Evolutionary conservation across 2,113 vertebrate genomes (phyloP), one percentile per base, ranked within the genome.

Genomic region (Noctilio leporinus): DNA sequence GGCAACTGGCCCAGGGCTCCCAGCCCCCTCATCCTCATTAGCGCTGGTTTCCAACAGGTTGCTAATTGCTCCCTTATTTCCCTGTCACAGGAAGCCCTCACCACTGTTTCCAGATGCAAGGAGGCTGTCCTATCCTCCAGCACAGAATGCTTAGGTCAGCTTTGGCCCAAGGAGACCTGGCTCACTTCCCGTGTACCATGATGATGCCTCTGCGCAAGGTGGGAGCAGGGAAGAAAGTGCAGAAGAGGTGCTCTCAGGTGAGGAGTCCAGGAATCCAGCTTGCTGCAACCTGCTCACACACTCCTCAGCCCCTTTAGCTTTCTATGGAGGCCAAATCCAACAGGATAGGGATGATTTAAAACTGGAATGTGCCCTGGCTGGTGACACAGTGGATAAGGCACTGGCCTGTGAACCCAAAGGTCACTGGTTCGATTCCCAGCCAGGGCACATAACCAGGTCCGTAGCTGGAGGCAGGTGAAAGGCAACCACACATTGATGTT

Each of bases 61-160:
- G n/a, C 89, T 96, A 69, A 70, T 97, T 93, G 89, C 89, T 95
- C 83, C 33, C 80, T 92, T n/a, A 72, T 73, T 84, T 95, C 64
- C 59, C 80, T 93, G 95, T 85, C 30, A 49, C 75, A 87, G 83
- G 88, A 93, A 96, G 19, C 45, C 69, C 91, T 94, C 51, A 20
- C 55, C 11, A 57, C 20, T 86, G 53, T 30, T 95, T 67, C 88
- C 95, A 93, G 55, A 51, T 84, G 35, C 16, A 35, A 40, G 64
- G 22, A 7, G 77, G 93, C 67, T 26, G 15, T 14, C 91, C 89
- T 64, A n/a, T 57, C 77, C 82, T 72, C 53, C 70, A 6, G 62
- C 24, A 70, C 30, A 89, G 47, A 78, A 24, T 0, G 0, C 5
- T 38, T 35, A 45, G 26, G 55, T 49, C 67, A 45, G 35, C 35